Conservation (phyloP, 2,888 invertebrate species). For the Lasioglossum zephyrum region DNA sequence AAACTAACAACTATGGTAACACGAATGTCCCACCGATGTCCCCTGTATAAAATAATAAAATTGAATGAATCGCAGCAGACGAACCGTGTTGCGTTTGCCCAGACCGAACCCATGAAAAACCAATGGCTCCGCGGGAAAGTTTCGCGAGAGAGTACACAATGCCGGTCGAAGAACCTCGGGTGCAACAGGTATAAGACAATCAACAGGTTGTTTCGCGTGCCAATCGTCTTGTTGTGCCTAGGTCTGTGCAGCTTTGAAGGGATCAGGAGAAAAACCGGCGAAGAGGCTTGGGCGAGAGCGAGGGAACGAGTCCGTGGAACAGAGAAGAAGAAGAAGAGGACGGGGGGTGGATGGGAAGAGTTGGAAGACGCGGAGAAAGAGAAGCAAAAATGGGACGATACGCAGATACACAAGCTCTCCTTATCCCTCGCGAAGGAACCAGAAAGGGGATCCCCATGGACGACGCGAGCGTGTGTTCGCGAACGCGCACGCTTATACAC, state of each 20-base stretch:
- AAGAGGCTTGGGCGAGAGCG: not conserved
- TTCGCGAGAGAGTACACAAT: not conserved
- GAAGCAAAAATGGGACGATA: constrained; percentile 46
- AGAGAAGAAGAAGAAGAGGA: not conserved
- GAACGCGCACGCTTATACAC: constrained; percentile 12
- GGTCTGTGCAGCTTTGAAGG: constrained; percentile 27
- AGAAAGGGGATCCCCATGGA: constrained; percentile 12
- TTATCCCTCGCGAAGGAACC: constrained; percentile 28
- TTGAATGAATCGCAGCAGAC: not conserved
- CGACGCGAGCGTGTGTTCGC: not conserved
- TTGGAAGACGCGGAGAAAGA: not conserved
- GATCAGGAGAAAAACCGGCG: constrained; percentile 38
- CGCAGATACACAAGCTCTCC: constrained; percentile 48
- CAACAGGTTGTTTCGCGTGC: constrained; percentile 82
- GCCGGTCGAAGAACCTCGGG: constrained; percentile 1
- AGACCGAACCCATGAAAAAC: not conserved
- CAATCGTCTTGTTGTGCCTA: constrained; percentile 71
- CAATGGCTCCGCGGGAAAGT: not conserved
- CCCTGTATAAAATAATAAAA: too few species aligned
- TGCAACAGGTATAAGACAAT: constrained; percentile 79
- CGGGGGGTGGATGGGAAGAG: not conserved
- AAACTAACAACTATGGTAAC: too few species aligned
- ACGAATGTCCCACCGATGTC: too few species aligned
- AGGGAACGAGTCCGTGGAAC: not conserved
- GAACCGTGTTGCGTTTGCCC: not conserved